Evolutionary conservation across 2,113 vertebrate species (phyloP).

Genomic region (Myodes glareolus): DNA sequence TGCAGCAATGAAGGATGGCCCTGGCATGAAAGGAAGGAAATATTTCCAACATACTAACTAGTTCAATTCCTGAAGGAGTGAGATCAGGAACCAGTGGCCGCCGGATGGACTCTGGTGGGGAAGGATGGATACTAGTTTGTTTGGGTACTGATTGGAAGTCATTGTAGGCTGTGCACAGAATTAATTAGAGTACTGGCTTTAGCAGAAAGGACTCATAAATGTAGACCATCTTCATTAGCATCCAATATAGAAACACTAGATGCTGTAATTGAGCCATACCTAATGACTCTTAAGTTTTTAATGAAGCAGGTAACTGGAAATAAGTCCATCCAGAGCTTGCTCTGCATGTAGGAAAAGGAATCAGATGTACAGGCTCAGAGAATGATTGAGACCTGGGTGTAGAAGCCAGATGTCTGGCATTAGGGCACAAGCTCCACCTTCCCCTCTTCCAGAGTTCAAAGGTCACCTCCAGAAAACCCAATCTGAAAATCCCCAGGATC

Average conservation of each 20-base stretch:
- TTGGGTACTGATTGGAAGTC: not conserved
- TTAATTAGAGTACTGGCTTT: fast-evolving
- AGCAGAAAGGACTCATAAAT: not conserved
- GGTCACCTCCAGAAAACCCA: not conserved
- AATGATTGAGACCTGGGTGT: fast-evolving
- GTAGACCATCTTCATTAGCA: fast-evolving
- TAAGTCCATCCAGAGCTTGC: not conserved
- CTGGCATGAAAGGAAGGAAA: not conserved
- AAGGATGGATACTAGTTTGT: not conserved
- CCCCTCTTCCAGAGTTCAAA: not conserved
- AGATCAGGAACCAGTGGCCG: not conserved
- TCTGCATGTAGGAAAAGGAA: not conserved
- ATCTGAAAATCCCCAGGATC: not conserved
- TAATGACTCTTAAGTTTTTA: not conserved
- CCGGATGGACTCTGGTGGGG: fast-evolving
- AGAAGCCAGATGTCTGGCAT: fast-evolving
- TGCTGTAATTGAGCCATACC: not conserved
- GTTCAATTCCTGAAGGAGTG: not conserved
- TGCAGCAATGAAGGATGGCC: not conserved
- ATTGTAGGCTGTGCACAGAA: fast-evolving
- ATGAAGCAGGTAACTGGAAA: not conserved
- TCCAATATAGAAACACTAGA: fast-evolving
- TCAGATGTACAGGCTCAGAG: fast-evolving
- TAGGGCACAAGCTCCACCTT: fast-evolving
- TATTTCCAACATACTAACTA: slow-evolving; percentile 23